Base-by-base conservation (phyloP, 2,797 vertebrate genomes). In the Picus viridis region DNA sequence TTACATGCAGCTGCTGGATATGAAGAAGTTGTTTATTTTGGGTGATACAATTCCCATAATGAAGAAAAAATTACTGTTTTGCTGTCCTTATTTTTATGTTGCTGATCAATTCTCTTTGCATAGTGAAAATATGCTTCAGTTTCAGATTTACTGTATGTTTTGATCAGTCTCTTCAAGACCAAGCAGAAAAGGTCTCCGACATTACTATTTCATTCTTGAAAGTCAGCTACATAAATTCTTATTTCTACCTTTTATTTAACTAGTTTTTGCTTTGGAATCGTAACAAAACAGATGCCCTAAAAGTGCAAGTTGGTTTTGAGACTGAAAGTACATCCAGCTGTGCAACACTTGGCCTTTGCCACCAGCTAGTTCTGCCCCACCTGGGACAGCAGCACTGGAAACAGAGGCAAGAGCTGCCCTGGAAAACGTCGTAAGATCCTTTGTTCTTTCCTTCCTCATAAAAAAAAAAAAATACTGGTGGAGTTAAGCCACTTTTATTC, bases 1-100 rank as follows among this genome's bases (percentile, higher is more conserved):
- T 59, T 63, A 59, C 10, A 47, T 68, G 84, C 83, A 89, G 87
- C 85, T 96, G 85, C 34, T 89, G 61, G 43, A 73, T 75, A 45
- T 83, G 83, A 92, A 89, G 84, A 89, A 88, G 58, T 53, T 94
- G 75, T 93, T 96, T 93, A 91, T 92, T 96, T 95, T 89, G 85
- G 30, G 13, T 92, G 54, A 80, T 57, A 54, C 5, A 78, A 30
- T 91, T 89, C 29, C 10, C 24, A 27, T 93, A 84, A 89, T 76
- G 47, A 49, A 76, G 82, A 83, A 88, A 9, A 95, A 95, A 90
- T 72, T 90, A 71, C 74, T 90, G 77, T 78, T 92, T 95, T 95
- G 27, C 59, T 89, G 27, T 71, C 8, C 54, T 88, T 88, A 1
- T 73, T 76, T 92, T 95, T 86, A 57, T 81, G 27, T 53, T 62